These are phyloP conservation scores for Uloborus diversus DNA, from an alignment of 1,140 invertebrate species.

Conservation along the genomic window DNA sequence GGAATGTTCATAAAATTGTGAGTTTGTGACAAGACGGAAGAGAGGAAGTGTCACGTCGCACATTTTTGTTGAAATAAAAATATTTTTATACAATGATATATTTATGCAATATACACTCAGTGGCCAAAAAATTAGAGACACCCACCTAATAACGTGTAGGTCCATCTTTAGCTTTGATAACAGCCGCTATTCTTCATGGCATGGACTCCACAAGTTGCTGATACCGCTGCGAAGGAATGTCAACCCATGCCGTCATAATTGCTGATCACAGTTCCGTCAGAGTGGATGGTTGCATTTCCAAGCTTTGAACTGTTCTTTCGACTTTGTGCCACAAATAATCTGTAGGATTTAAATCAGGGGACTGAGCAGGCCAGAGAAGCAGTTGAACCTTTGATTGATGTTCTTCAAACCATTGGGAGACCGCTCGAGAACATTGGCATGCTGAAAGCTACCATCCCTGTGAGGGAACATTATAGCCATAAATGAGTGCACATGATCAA, in stretches of 20 bases:
- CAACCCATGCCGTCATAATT: slow-evolving; percentile 4
- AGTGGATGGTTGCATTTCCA: background rate
- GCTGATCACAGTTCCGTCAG: background rate
- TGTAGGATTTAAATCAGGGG: background rate
- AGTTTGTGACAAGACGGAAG: no score
- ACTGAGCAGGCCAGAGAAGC: background rate
- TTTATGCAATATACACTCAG: background rate
- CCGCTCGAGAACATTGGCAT: background rate
- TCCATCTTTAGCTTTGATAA: slow-evolving; percentile 1
- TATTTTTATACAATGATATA: background rate
- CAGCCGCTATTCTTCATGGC: background rate
- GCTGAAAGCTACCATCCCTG: background rate
- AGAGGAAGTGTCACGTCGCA: no score
- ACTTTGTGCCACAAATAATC: background rate
- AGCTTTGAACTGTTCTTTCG: background rate
- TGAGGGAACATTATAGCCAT: background rate
- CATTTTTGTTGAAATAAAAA: no score
- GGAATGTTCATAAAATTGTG: no score
- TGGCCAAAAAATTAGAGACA: no score
- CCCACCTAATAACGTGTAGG: background rate
- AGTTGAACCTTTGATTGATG: background rate
- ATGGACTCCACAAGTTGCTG: background rate
- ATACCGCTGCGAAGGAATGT: background rate
- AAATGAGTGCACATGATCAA: background rate
- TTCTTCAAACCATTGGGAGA: background rate